phyloP scores from a whole-genome alignment of 2,888 invertebrate genomes.

The Chaetogeoica ovagalla region DNA sequence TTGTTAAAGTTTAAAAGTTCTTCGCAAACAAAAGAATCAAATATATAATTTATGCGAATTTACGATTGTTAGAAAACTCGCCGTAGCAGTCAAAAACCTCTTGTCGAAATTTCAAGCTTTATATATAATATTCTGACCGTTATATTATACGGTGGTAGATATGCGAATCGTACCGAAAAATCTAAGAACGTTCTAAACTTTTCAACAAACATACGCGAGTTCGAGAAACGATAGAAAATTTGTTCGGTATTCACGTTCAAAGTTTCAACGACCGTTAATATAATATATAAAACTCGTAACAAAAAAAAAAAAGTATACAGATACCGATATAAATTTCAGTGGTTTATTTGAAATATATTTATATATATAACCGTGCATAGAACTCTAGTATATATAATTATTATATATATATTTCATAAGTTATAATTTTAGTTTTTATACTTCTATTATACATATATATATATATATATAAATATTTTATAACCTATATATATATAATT shows the following conservation, averaged over 20 bases:
- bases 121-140: slow-evolving; percentile 17
- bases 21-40: slow-evolving; percentile 7
- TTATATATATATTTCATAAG: no score
- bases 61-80: slow-evolving; percentile 10
- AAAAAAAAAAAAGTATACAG: slow-evolving; percentile 2
- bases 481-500: no score
- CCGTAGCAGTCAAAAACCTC: slow-evolving; percentile 1
- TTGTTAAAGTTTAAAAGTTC: slow-evolving; percentile 26
- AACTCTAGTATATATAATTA: no score
- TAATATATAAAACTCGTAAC: not conserved
- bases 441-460: no score
- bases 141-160: not conserved
- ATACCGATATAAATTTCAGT: not conserved
- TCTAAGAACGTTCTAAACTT: slow-evolving; percentile 12
- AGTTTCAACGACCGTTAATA: slow-evolving; percentile 14
- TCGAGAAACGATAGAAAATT: slow-evolving; percentile 1
- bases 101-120: slow-evolving; percentile 10
- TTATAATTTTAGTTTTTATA: no score
- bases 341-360: no score
- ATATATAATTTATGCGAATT: slow-evolving; percentile 14
- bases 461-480: no score
- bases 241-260: not conserved
- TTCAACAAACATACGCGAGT: not conserved
- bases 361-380: no score
- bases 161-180: slow-evolving; percentile 1